A percentile compares a stretch with the other conserved stretches of the same genome.
Conservation (phyloP, 2,113 vertebrate genomes). For the Chaetorhynchus papuensis region DNA sequence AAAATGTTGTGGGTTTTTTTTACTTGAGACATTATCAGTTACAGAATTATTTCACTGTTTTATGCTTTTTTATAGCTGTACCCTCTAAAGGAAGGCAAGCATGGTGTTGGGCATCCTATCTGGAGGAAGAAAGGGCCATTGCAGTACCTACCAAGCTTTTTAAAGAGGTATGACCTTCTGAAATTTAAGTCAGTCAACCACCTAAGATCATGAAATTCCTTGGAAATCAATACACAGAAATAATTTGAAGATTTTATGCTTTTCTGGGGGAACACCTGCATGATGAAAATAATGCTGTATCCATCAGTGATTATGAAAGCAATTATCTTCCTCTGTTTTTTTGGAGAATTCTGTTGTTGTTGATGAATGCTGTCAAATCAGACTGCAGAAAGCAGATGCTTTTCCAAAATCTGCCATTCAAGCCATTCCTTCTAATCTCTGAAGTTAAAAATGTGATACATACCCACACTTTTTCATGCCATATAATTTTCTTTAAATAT, state of each 20-base stretch:
- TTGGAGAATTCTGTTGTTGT: background rate
- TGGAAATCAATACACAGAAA: background rate
- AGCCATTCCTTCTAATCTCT: background rate
- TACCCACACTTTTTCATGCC: background rate
- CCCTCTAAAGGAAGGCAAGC: conserved; percentile 84
- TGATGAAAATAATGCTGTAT: background rate
- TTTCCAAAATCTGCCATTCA: background rate
- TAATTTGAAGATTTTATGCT: background rate
- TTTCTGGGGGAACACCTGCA: background rate
- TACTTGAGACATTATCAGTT: background rate
- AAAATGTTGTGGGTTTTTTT: background rate
- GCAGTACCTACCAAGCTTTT: conserved; percentile 92
- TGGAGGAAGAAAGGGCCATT: conserved; percentile 89
- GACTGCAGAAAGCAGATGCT: background rate
- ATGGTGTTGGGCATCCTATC: conserved; percentile 94
- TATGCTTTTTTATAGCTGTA: conserved; percentile 62
- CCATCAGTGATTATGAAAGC: background rate
- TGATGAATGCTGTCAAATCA: background rate
- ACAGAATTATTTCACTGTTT: background rate
- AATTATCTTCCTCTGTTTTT: background rate
- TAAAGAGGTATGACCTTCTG: conserved; percentile 84
- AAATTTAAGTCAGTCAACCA: background rate
- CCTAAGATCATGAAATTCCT: background rate
- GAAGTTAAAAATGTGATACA: background rate
- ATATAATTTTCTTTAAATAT: background rate